Percentiles rank a stretch among this genome's conserved stretches.
Evolutionary conservation across 2,113 vertebrate species (phyloP).

Genomic region (Mus musculus): GRCm39 chr2:64223001-64223500

Average conservation of each 20-base stretch:
- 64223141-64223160: background rate
- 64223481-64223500: conserved; percentile 82
- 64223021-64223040: background rate
- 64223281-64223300: conserved; percentile 20
- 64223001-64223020: too few species aligned
- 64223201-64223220: conserved; percentile 26
- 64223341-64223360: conserved; percentile 68
- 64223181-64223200: background rate
- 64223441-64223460: conserved; percentile 70
- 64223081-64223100: background rate
- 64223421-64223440: conserved; percentile 85
- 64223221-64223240: background rate
- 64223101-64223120: conserved; percentile 1
- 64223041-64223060: background rate
- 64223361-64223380: conserved; percentile 70
- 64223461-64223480: background rate
- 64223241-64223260: background rate
- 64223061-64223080: background rate
- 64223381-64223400: conserved; percentile 82
- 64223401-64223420: conserved; percentile 85
- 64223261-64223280: background rate
- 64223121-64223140: background rate
- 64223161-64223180: conserved; percentile 22
- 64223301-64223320: conserved; percentile 47
- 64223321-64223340: conserved; percentile 65